A percentile compares a stretch with the other conserved stretches of the same genome.
phyloP scores from a whole-genome alignment of 2,113 vertebrate genomes.

The Oreocharis arfaki region DNA sequence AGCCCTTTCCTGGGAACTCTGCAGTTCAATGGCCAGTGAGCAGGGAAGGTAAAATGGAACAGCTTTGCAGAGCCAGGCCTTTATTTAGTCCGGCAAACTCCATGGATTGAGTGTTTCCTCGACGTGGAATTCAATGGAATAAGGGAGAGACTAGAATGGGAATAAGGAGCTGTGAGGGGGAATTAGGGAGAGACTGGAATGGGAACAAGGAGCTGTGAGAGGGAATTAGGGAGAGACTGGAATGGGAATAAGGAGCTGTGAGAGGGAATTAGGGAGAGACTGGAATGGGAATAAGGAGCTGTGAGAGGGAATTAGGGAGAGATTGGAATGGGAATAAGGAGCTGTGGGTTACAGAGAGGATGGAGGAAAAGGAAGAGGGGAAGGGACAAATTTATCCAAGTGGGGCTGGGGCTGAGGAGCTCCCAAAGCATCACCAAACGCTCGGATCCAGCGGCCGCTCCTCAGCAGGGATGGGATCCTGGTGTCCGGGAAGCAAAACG shows the following conservation, averaged over 20 bases:
- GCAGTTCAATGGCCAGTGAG: background rate
- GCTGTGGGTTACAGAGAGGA: background rate
- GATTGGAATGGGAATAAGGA: background rate
- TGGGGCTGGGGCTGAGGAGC: too few species aligned
- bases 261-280: too few species aligned
- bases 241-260: too few species aligned
- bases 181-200: too few species aligned
- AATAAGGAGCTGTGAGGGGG: too few species aligned
- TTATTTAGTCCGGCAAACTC: background rate
- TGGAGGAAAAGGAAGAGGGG: background rate
- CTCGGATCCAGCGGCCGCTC: background rate
- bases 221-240: too few species aligned
- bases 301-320: background rate
- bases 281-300: too few species aligned
- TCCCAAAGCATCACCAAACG: background rate
- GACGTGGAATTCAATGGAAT: too few species aligned
- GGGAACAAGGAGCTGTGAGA: too few species aligned
- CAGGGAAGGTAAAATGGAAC: background rate
- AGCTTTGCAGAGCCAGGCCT: background rate
- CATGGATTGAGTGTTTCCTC: background rate
- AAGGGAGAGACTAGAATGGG: too few species aligned
- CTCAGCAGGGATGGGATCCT: background rate
- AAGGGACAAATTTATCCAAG: background rate
- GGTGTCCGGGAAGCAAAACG: background rate
- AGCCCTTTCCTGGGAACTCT: background rate